Evolutionary conservation across 37 sponge, comb jelly and placozoan genomes (phyloP).

Genomic region (Ianthella basta): DNA sequence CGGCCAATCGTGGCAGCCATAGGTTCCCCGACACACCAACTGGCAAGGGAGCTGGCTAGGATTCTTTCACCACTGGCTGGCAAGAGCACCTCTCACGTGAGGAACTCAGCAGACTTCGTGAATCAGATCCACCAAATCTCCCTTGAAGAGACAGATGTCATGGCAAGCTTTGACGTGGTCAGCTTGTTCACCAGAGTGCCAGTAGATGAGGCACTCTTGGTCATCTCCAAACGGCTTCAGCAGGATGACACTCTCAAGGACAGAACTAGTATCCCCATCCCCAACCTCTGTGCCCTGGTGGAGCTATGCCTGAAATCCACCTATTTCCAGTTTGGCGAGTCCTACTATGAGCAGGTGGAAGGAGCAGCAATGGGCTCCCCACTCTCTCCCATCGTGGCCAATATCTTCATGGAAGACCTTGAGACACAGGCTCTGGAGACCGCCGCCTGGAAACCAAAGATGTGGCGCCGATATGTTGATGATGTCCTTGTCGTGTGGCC

Average conservation of each 20-base stretch:
- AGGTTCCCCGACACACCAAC: slow-evolving; percentile 13
- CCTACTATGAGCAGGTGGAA: too few relatives aligned
- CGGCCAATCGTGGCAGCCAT: slow-evolving; percentile 8
- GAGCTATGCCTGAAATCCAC: slow-evolving; percentile 20
- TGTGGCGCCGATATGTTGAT: too few relatives aligned
- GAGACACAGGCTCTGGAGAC: too few relatives aligned
- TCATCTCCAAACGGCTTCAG: slow-evolving; percentile 1
- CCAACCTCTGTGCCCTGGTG: slow-evolving; percentile 12
- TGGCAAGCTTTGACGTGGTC: slow-evolving; percentile 7
- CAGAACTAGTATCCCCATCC: slow-evolving; percentile 14
- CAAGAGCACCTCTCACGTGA: not conserved
- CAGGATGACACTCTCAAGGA: slow-evolving; percentile 11
- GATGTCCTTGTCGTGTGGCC: too few relatives aligned
- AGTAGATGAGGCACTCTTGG: slow-evolving; percentile 25
- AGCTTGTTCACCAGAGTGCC: slow-evolving; percentile 27
- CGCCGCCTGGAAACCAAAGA: too few relatives aligned
- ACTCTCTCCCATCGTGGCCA: too few relatives aligned
- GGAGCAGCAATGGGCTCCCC: too few relatives aligned
- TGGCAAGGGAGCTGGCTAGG: slow-evolving; percentile 5
- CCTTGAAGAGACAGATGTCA: slow-evolving; percentile 3
- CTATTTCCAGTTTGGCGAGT: slow-evolving; percentile 27
- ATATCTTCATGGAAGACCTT: too few relatives aligned
- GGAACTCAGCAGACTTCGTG: slow-evolving; percentile 24
- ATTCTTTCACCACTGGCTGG: not conserved
- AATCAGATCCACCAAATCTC: slow-evolving; percentile 1